Evolutionary conservation across 2,888 invertebrate genomes (phyloP).

Genomic region (Ecdyonurus torrentis): DNA sequence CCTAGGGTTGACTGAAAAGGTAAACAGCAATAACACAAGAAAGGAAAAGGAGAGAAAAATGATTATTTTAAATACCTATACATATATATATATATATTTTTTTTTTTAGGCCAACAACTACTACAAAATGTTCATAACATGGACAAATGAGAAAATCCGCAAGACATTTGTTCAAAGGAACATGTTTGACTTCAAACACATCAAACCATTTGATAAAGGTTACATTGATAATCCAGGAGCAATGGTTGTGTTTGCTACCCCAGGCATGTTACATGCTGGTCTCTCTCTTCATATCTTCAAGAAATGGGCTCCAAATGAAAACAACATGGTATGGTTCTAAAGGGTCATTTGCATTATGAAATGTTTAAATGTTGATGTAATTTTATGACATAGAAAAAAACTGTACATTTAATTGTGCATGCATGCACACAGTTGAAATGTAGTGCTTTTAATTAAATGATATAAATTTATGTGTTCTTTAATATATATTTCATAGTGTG

Average conservation of each 20-base stretch:
- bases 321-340: conserved; percentile 71
- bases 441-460: background rate
- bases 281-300: conserved; percentile 93
- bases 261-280: conserved; percentile 98
- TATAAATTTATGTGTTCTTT: background rate
- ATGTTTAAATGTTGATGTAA: background rate
- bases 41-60: background rate
- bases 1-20: conserved; percentile 88
- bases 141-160: conserved; percentile 99
- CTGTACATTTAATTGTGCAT: background rate
- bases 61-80: background rate
- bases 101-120: conserved; percentile 69
- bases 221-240: conserved; percentile 93
- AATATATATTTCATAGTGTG: background rate
- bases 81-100: no score
- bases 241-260: conserved; percentile 99
- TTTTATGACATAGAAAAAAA: background rate
- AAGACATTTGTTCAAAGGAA: conserved; percentile 98
- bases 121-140: conserved; percentile 99
- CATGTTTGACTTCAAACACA: conserved; percentile 99
- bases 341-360: no score
- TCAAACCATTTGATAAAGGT: conserved; percentile 88
- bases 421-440: background rate
- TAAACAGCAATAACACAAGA: conserved; percentile 14
- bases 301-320: conserved; percentile 95